phyloP scores from a whole-genome alignment of 2,888 invertebrate genomes.

The Osmoderma eremita region DNA sequence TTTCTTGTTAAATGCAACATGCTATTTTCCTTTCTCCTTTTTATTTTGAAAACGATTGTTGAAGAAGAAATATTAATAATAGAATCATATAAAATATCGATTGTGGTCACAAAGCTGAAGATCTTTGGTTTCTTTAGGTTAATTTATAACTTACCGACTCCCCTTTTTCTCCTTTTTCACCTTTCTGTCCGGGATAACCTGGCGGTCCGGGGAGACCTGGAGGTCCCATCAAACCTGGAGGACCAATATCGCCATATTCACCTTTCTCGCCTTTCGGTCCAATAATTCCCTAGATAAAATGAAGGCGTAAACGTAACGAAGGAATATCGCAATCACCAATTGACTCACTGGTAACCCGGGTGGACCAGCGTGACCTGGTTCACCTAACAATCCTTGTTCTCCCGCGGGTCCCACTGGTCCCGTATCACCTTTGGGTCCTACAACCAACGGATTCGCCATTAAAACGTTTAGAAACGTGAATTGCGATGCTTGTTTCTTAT shows the following conservation, averaged over 20 bases:
- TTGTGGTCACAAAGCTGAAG: background rate
- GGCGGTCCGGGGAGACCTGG: conserved; percentile 85
- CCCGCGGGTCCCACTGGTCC: conserved; percentile 83
- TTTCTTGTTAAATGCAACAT: conserved; percentile 2
- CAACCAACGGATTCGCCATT: conserved; percentile 13
- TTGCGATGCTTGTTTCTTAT: conserved; percentile 4
- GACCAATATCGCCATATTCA: conserved; percentile 91
- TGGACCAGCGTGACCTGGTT: conserved; percentile 87
- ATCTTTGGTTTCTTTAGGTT: conserved; percentile 10
- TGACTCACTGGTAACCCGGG: conserved; percentile 80
- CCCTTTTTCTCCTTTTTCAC: conserved; percentile 92
- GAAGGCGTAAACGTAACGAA: background rate
- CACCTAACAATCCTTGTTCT: conserved; percentile 78
- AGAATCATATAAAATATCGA: conserved; percentile 14
- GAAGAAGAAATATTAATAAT: background rate
- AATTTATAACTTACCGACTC: conserved; percentile 80
- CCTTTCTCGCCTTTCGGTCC: conserved; percentile 91
- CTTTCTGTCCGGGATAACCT: conserved; percentile 89
- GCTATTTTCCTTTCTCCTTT: background rate
- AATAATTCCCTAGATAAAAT: conserved; percentile 72
- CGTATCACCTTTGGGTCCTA: conserved; percentile 79
- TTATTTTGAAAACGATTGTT: too few species aligned
- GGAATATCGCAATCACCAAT: background rate
- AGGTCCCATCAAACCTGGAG: conserved; percentile 93
- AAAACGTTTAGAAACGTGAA: conserved; percentile 1